phyloP scores from a whole-genome alignment of 37 sponge, comb jelly and placozoan genomes.

The Tethya wilhelma region DNA sequence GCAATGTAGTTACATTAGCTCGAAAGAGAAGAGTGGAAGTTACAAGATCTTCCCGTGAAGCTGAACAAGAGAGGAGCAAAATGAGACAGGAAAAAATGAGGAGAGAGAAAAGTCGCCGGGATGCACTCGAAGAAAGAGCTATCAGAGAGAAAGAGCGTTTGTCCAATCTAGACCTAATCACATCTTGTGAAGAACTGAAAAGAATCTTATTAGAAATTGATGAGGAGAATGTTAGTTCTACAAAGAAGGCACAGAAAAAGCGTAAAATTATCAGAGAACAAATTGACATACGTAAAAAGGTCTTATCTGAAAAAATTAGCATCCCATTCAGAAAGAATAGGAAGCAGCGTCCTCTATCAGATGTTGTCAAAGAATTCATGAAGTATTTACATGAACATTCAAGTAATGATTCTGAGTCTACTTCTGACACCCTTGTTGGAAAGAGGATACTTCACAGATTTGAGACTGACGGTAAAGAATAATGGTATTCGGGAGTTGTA shows the following conservation, averaged over 20 bases:
- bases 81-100: slow-evolving; percentile 19
- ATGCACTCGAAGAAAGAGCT: slow-evolving; percentile 14
- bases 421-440: not conserved
- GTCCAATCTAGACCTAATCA: slow-evolving; percentile 16
- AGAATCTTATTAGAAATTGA: slow-evolving; percentile 15
- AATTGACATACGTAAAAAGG: slow-evolving; percentile 35
- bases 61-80: not conserved
- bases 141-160: slow-evolving; percentile 10
- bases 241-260: slow-evolving; percentile 15
- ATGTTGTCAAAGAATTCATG: slow-evolving; percentile 20
- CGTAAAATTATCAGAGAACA: slow-evolving; percentile 11
- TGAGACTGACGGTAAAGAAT: slow-evolving; percentile 20
- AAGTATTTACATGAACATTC: not conserved
- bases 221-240: not conserved
- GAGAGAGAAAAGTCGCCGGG: not conserved
- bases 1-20: slow-evolving; percentile 13
- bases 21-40: slow-evolving; percentile 15
- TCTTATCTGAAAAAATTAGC: slow-evolving; percentile 10
- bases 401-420: not conserved
- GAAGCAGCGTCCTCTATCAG: slow-evolving; percentile 26
- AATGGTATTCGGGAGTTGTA: slow-evolving; percentile 31
- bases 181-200: slow-evolving; percentile 2
- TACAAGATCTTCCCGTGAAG: not conserved
- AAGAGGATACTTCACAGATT: slow-evolving; percentile 16
- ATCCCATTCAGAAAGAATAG: slow-evolving; percentile 15